Percentiles rank a stretch among this genome's conserved stretches.
Evolutionary conservation across 2,113 vertebrate species (phyloP).

Genomic region (Mormyrus lacerda): DNA sequence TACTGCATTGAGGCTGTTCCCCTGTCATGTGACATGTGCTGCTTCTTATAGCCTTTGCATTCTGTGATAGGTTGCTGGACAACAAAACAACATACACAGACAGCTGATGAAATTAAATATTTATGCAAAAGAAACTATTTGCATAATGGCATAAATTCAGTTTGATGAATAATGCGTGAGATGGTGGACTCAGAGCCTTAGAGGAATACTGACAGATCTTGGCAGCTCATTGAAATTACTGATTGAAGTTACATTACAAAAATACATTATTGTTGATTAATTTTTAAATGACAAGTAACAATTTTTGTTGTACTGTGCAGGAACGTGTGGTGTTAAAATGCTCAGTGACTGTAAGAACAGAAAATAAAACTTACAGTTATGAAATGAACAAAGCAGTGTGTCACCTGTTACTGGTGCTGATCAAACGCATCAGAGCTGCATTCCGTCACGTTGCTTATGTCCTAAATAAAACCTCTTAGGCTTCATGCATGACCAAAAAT

Average conservation of each 20-base stretch:
- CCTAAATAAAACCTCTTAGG: not conserved
- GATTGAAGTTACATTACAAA: not conserved
- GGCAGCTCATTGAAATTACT: not conserved
- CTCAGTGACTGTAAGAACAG: not conserved
- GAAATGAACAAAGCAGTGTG: not conserved
- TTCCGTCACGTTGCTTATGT: not conserved
- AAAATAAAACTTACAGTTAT: not conserved
- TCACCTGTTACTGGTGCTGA: not conserved
- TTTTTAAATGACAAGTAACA: not conserved
- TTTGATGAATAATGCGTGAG: not conserved
- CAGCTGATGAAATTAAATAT: not conserved
- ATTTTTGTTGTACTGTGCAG: not conserved
- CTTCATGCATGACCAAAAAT: not conserved
- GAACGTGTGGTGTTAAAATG: not conserved
- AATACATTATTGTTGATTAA: not conserved
- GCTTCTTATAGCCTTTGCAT: not conserved
- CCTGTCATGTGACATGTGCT: not conserved
- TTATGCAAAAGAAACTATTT: not conserved
- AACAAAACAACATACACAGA: not conserved
- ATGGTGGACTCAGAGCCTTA: not conserved
- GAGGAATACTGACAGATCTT: not conserved
- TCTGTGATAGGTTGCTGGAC: not conserved
- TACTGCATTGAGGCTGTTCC: not conserved
- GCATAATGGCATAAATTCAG: not conserved
- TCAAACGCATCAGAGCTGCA: not conserved